These are phyloP conservation scores for Siphonodentalium dalli DNA, from an alignment of 2,888 invertebrate species.

Conservation along the genomic window DNA sequence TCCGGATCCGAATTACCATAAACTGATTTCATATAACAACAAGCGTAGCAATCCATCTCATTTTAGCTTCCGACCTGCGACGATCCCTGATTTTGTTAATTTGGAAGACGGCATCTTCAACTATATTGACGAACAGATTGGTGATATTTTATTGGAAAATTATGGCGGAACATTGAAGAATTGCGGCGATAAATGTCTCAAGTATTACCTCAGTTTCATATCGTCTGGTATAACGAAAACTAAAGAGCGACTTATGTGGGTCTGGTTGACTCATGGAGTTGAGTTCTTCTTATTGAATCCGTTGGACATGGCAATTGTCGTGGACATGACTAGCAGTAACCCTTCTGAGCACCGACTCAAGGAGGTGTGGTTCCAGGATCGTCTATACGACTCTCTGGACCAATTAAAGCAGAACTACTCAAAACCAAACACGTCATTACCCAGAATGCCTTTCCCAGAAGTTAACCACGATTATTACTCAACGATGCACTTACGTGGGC, in stretches of 20 bases:
- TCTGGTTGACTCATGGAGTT: slow-evolving; percentile 25
- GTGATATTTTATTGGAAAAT: slow-evolving; percentile 20
- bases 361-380: slow-evolving; percentile 31
- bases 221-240: slow-evolving; percentile 9
- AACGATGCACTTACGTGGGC: slow-evolving; percentile 28
- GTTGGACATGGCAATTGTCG: slow-evolving; percentile 37
- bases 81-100: slow-evolving; percentile 15
- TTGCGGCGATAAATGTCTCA: slow-evolving; percentile 28
- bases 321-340: slow-evolving; percentile 21
- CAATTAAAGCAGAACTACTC: slow-evolving; percentile 20
- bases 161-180: slow-evolving; percentile 17
- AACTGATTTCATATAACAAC: slow-evolving; percentile 21
- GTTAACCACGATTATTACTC: slow-evolving; percentile 19
- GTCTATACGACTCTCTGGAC: slow-evolving; percentile 24
- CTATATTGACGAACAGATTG: slow-evolving; percentile 16
- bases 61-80: slow-evolving; percentile 25
- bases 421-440: slow-evolving; percentile 2
- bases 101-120: slow-evolving; percentile 11
- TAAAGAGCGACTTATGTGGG: slow-evolving; percentile 30
- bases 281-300: slow-evolving; percentile 40
- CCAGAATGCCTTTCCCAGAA: slow-evolving; percentile 19
- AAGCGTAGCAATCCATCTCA: slow-evolving; percentile 22
- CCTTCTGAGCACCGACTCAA: slow-evolving; percentile 20
- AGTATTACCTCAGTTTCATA: slow-evolving; percentile 16
- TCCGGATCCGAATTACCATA: slow-evolving; percentile 33